phyloP scores from a whole-genome alignment of 2,888 invertebrate species.

The Amphipoea oculea region DNA sequence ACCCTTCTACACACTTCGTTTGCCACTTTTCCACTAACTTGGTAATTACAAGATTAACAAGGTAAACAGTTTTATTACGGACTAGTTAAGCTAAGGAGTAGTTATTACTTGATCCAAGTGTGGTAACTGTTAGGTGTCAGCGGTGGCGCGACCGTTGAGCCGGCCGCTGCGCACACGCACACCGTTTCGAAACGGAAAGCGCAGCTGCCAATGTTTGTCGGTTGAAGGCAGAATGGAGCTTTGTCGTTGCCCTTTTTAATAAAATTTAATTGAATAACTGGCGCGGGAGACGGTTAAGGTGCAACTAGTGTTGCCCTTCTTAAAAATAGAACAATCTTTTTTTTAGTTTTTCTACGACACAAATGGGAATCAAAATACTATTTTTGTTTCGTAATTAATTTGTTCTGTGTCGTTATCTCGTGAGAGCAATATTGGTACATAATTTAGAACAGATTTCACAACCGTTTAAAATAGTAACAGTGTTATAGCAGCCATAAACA shows the following conservation, averaged over 20 bases:
- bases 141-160: constrained; percentile 70
- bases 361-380: neutral
- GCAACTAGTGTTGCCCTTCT: constrained; percentile 34
- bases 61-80: constrained; percentile 23
- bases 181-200: constrained; percentile 74
- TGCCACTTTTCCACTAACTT: neutral
- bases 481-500: constrained; percentile 54
- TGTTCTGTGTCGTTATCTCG: constrained; percentile 13
- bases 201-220: constrained; percentile 75
- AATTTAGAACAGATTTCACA: constrained; percentile 61
- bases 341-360: neutral
- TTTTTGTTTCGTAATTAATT: constrained; percentile 6
- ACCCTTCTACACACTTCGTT: neutral
- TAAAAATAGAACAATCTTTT: constrained; percentile 22
- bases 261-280: constrained; percentile 75
- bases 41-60: constrained; percentile 21
- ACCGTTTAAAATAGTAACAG: constrained; percentile 55
- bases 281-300: constrained; percentile 53
- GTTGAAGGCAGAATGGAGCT: constrained; percentile 64
- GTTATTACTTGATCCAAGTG: constrained; percentile 28
- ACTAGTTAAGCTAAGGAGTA: constrained; percentile 20
- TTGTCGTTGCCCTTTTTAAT: constrained; percentile 78
- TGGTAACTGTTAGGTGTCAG: constrained; percentile 59
- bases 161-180: constrained; percentile 68
- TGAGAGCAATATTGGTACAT: constrained; percentile 44